Percentiles rank a stretch among this genome's conserved stretches.
These are phyloP conservation scores for Sarotherodon lohbergeri DNA, from an alignment of 2,113 vertebrate genomes.

Conservation along the genomic window DNA sequence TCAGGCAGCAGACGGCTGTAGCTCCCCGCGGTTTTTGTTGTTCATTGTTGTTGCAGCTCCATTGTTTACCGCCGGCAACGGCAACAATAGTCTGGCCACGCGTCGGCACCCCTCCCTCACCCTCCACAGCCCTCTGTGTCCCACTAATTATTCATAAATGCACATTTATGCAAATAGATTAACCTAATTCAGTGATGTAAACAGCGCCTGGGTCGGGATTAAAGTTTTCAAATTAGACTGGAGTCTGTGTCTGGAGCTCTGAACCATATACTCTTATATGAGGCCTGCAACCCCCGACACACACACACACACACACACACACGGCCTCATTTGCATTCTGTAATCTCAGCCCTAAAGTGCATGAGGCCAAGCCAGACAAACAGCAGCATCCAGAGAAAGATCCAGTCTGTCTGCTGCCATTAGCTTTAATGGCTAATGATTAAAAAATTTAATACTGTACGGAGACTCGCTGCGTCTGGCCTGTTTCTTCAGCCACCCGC, in stretches of 20 bases:
- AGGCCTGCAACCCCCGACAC: neutral
- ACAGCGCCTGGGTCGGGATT: constrained; percentile 68
- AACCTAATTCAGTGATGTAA: constrained; percentile 75
- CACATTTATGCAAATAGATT: constrained; percentile 80
- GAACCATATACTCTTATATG: constrained; percentile 38
- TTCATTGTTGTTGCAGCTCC: constrained; percentile 59
- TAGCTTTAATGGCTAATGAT: constrained; percentile 66
- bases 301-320: neutral
- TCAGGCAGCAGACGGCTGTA: constrained; percentile 21
- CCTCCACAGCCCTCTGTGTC: constrained; percentile 5
- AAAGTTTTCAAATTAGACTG: constrained; percentile 70
- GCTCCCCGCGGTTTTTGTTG: constrained; percentile 11
- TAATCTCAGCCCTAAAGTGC: constrained; percentile 59
- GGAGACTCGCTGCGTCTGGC: constrained; percentile 19
- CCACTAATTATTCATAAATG: constrained; percentile 77
- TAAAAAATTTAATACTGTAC: constrained; percentile 30
- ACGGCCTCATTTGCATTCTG: constrained; percentile 39
- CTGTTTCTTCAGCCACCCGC: neutral
- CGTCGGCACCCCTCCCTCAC: neutral
- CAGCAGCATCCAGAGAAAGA: constrained; percentile 33
- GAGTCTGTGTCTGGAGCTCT: constrained; percentile 53
- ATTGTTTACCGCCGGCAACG: constrained; percentile 64
- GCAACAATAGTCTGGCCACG: constrained; percentile 65
- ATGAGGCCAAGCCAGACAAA: constrained; percentile 54
- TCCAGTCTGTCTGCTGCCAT: constrained; percentile 35